A percentile compares a stretch with the other conserved stretches of the same genome.
These are phyloP conservation scores for Motacilla alba DNA, from an alignment of 2,113 vertebrate genomes.

Conservation along the genomic window DNA sequence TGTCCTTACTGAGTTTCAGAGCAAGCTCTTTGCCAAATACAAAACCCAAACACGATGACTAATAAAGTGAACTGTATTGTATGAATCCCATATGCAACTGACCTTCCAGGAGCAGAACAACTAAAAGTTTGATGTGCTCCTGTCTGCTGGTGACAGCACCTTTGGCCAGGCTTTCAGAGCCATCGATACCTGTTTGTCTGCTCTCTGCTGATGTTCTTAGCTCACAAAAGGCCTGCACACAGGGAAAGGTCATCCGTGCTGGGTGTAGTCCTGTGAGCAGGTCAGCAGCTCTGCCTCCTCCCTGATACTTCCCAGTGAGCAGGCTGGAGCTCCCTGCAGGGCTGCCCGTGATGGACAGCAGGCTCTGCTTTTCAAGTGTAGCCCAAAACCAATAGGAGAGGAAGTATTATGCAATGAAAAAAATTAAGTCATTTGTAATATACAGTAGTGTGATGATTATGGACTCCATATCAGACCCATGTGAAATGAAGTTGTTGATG, in stretches of 20 bases:
- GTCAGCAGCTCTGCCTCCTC: background rate
- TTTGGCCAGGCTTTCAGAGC: background rate
- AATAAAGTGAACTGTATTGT: background rate
- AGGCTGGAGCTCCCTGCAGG: background rate
- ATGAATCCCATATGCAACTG: background rate
- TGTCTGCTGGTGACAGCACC: rapidly evolving
- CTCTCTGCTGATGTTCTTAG: background rate
- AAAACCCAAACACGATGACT: background rate
- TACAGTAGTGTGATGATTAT: background rate
- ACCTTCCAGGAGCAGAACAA: background rate
- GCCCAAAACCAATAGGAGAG: background rate
- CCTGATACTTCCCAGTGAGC: background rate
- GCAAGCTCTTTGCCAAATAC: background rate
- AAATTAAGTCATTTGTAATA: background rate
- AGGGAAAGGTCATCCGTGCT: background rate
- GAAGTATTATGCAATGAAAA: background rate
- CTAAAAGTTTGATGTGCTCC: background rate
- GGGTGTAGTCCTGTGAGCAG: background rate
- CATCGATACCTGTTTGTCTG: rapidly evolving
- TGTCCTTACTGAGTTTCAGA: background rate
- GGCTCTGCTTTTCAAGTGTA: background rate
- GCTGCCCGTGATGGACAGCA: background rate
- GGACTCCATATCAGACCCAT: background rate
- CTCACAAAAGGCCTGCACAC: background rate
- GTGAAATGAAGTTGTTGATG: background rate